Conservation (phyloP, 2,888 invertebrate genomes). For the Podotricha telesiphe region DNA sequence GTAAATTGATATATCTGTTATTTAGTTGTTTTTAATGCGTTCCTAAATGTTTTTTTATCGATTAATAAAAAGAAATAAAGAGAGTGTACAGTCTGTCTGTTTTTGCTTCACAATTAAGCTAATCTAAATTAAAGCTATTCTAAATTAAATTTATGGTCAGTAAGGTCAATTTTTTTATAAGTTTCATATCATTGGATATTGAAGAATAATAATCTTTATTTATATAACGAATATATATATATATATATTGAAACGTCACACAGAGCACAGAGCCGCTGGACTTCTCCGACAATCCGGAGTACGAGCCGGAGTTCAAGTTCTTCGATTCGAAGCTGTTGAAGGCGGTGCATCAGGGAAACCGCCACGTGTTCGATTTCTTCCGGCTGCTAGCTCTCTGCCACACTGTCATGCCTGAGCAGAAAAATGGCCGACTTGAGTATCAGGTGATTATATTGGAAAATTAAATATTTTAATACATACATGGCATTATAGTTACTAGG, state of each 20-base stretch:
- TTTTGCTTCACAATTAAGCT: too few species aligned
- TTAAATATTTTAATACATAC: too few species aligned
- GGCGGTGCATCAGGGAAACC: constrained; percentile 89
- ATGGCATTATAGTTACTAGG: too few species aligned
- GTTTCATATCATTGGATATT: too few species aligned
- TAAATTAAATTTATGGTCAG: too few species aligned
- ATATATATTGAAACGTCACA: neutral
- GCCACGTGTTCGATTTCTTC: constrained; percentile 93
- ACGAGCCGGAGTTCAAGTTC: constrained; percentile 96
- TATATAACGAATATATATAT: neutral
- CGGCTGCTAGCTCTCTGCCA: constrained; percentile 97
- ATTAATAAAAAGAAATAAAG: too few species aligned
- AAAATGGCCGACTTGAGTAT: constrained; percentile 91
- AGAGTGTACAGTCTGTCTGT: too few species aligned
- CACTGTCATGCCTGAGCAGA: constrained; percentile 98
- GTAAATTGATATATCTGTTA: neutral
- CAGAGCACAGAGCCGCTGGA: constrained; percentile 92
- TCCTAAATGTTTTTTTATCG: too few species aligned
- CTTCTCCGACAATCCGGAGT: constrained; percentile 96
- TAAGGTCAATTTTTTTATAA: too few species aligned
- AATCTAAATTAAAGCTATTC: too few species aligned
- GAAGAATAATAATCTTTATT: too few species aligned
- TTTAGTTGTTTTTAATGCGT: too few species aligned
- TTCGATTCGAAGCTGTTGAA: constrained; percentile 94
- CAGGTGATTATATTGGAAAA: constrained; percentile 80